Evolutionary conservation across 2,113 vertebrate species (phyloP).

Genomic region (Sturnus vulgaris): DNA sequence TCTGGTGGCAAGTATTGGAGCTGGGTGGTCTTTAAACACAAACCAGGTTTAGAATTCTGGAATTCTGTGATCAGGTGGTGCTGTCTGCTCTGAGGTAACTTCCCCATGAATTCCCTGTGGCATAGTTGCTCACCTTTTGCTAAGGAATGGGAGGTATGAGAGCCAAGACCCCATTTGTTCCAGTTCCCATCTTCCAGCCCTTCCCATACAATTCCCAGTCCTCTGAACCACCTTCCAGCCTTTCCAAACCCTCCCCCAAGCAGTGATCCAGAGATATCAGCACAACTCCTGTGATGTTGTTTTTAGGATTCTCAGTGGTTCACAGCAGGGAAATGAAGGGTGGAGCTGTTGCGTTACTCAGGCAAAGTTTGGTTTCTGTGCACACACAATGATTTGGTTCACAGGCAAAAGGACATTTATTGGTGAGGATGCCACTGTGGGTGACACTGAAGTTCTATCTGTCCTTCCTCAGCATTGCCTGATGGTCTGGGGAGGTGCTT

Average conservation of each 20-base stretch:
- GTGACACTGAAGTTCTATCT: not conserved
- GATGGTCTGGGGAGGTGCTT: not conserved
- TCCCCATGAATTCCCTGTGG: fast-evolving
- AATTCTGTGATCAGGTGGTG: not conserved
- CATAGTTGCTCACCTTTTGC: fast-evolving
- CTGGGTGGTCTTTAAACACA: too few relatives aligned
- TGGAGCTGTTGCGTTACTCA: not conserved
- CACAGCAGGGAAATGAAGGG: not conserved
- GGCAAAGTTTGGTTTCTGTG: not conserved
- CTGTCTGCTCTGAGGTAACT: not conserved
- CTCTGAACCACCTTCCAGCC: not conserved
- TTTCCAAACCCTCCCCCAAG: not conserved
- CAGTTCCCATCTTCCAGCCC: not conserved
- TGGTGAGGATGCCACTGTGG: not conserved
- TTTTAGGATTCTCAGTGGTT: not conserved
- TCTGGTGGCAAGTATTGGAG: not conserved
- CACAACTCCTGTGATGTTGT: not conserved
- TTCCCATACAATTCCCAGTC: not conserved
- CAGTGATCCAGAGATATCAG: fast-evolving
- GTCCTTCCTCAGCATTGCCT: not conserved
- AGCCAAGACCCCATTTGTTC: not conserved
- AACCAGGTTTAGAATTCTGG: not conserved
- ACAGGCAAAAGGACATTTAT: not conserved
- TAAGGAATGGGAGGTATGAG: not conserved
- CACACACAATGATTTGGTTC: fast-evolving